Base-by-base conservation (phyloP, 1,140 invertebrate genomes). In the Platorchestia sp. region DNA sequence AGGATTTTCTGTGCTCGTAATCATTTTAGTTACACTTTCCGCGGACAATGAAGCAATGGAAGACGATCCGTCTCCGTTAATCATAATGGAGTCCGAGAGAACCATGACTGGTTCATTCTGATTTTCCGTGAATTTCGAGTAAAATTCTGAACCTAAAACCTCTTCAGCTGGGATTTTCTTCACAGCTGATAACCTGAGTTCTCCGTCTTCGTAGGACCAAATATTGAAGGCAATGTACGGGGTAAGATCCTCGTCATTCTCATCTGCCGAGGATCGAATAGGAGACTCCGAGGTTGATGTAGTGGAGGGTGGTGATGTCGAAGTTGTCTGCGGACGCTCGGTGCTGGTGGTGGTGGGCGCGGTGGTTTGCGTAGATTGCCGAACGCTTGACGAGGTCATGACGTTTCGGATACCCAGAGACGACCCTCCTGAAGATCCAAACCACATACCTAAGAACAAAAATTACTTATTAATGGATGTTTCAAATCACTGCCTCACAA, bases 161-260 rank as follows among this genome's bases (percentile, higher is more conserved):
- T 91, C 89, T 45, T 22, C 10, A 45, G 89, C 89, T 36, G 43
- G 89, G 22, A 91, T 42, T 44, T 91, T 91, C 42, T 91, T 91
- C 44, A 91, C 89, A 43, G 89, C 89, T 45, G 89, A 91, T 44
- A 91, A 36, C 43, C 42, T 91, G 7, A 91, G 89, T 36, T 91
- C 89, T 22, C 89, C 89, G 7, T 91, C 43, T 42, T 91, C 89
- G 44, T 91, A 91, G 7, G 89, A 91, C 89, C 89, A 91, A 41
- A 91, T 91, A 91, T 91, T 91, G 89, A 91, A 91, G 43, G 89
- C 89, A 44, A 91, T 91, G 89, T 91, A 91, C 22, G 89, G 89
- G 7, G 89, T 41, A 27, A 91, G 45, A 40, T 16, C 95, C n/a
- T 95, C 95, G 75, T 44, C 75, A 51, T 91, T 45, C 44, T 51